phyloP scores from a whole-genome alignment of 2,113 vertebrate species.

The Emydura subglobosa region DNA sequence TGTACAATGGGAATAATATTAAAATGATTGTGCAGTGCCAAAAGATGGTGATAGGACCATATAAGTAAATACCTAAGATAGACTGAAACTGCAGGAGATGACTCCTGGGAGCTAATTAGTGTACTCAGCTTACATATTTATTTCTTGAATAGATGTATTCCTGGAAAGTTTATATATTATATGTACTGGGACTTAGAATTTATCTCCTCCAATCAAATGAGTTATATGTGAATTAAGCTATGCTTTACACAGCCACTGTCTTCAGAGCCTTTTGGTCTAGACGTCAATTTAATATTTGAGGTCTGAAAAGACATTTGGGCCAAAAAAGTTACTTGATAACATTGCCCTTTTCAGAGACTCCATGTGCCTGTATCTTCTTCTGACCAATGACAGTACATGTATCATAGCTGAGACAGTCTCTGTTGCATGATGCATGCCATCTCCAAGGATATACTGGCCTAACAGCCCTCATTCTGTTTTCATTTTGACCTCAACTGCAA shows the following conservation, averaged over 20 bases:
- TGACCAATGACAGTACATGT: neutral
- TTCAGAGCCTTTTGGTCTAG: no score
- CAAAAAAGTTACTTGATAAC: neutral
- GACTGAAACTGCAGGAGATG: neutral
- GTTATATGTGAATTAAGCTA: neutral
- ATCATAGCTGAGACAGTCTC: neutral
- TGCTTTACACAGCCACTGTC: neutral
- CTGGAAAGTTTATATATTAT: neutral
- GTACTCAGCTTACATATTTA: neutral
- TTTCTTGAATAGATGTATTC: neutral
- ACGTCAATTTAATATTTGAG: neutral
- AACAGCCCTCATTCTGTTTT: constrained; percentile 27
- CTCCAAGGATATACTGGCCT: neutral
- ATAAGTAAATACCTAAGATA: neutral
- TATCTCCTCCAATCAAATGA: neutral
- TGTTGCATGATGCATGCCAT: neutral
- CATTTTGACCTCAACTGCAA: neutral
- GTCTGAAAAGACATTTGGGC: neutral
- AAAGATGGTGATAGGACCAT: neutral
- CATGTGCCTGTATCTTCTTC: neutral
- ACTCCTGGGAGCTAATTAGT: rapidly evolving
- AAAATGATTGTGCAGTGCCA: neutral
- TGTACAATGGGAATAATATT: neutral
- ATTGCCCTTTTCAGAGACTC: neutral
- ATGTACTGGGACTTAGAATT: neutral